Base-by-base conservation (phyloP, 2,888 invertebrate species). In the Tetramorium bicarinatum region DNA sequence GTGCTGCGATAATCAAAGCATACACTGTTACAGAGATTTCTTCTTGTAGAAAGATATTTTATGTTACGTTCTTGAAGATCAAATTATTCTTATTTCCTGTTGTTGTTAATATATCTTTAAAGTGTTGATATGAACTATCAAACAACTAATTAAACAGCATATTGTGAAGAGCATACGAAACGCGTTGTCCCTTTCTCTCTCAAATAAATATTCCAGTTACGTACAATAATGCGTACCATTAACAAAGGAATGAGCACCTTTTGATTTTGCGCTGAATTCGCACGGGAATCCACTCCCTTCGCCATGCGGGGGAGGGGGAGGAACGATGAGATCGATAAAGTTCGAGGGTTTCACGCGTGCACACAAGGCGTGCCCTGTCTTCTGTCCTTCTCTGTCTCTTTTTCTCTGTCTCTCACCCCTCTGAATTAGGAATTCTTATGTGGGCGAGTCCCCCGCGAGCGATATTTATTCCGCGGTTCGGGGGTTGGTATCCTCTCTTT, bases 371-470 rank as follows among this genome's bases (percentile, higher is more conserved):
- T 74, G 38, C 62, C 34, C 77, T 7, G 15, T 59, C 4, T n/a
- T 41, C 44, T 34, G 69, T 76, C 71, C 49, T 59, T n/a, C 11
- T 34, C 34, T 62, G 2, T 64, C 49, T 49, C 54, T 38, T 54
- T 21, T 15, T 21, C 38, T 49, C 34, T 15, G 21, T 44, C 64
- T 47, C 18, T 67, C 77, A 41, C 82, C 52, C 74, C 85, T 59
- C 76, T 83, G 88, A 88, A 92, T 92, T 91, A 87, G 84, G 90
- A 89, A 91, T 91, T 91, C 91, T 90, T 89, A 83, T 76, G 87
- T 87, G 85, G 87, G 82, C 84, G 89, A 87, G 86, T 81, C 67
- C 81, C 61, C 59, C 79, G 80, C 76, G 75, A 82, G 77, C 75
- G 86, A 89, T 91, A 88, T 91, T 90, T 92, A 89, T 90, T 84